phyloP scores from a whole-genome alignment of 35 echinoderm and acorn worm species.

The Eucidaris tribuloides region DNA sequence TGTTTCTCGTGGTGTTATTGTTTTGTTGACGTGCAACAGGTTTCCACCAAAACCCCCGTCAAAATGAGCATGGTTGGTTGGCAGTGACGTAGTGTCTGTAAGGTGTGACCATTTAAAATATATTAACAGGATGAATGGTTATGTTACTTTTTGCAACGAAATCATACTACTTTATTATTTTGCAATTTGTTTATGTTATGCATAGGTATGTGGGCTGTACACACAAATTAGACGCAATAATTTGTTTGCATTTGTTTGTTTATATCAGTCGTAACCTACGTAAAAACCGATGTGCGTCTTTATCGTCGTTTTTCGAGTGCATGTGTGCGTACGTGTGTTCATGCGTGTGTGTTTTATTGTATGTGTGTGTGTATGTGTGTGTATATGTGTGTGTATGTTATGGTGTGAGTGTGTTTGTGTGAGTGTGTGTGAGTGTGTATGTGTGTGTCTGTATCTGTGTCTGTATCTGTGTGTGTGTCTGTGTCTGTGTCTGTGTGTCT shows the following conservation, averaged over 20 bases:
- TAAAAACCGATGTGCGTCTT: neutral
- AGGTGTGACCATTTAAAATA: no score
- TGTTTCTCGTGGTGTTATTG: no score
- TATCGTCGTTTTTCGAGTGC: neutral
- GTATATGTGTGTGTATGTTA: neutral
- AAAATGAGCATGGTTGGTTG: no score
- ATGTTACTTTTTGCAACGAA: no score
- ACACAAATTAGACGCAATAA: neutral
- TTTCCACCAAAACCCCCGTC: no score
- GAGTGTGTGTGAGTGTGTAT: neutral
- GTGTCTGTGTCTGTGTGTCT: neutral
- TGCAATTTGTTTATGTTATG: neutral
- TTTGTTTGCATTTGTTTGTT: neutral
- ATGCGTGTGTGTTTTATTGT: neutral
- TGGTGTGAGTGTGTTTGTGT: neutral
- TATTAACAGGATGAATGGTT: no score
- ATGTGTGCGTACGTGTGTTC: neutral
- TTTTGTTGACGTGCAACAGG: no score
- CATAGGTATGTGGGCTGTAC: neutral
- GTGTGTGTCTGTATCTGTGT: neutral
- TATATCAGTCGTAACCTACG: neutral
- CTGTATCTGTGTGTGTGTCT: neutral
- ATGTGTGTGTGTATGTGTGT: neutral
- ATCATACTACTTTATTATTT: no score
- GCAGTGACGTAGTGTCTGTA: no score